Base-by-base conservation (phyloP, 2,113 vertebrate species). In the Microcebus tavaratra region DNA sequence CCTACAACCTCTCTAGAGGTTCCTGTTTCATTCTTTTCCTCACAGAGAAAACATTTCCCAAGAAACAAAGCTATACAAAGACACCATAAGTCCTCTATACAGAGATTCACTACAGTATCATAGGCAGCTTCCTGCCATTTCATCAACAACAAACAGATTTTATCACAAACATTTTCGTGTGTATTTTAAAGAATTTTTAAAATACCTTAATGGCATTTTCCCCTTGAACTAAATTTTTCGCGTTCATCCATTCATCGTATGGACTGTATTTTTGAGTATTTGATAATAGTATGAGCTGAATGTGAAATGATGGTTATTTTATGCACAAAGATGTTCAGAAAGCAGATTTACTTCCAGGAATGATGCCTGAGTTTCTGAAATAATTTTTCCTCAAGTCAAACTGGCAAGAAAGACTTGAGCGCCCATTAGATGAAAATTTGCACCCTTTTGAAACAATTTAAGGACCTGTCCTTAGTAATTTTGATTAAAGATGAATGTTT, bases 401-500 rank as follows among this genome's bases (percentile, higher is more conserved):
- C 48, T 92, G 80, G 50, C 42, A 86, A 70, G 53, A 87, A 94
- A 94, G 65, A 83, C 45, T 84, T 88, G 39, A 91, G 89, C 9
- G 72, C 55, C 31, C 31, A 72, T 81, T 91, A 84, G 65, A n/a
- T 95, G 82, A 97, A 96, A 93, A 25, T 15, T 83, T 94, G 57
- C 48, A 45, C 73, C 85, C 75, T 96, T 98, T 97, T 93, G 63
- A 96, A 93, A 89, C 55, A 85, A 95, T 90, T 95, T 97, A 14
- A 94, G 96, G 96, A 21, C 34, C 96, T 88, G 92, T 93, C 55
- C 55, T 90, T 97, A 85, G 91, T 95, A 94, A 97, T 97, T 96
- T 42, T 96, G 75, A 93, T 97, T 89, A 96, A 88, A 95, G 70
- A 94, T 53, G 36, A 91, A 61, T 83, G 88, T 96, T 98, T 98